Conservation (phyloP, 2,888 invertebrate species). For the Adelphocoris suturalis region DNA sequence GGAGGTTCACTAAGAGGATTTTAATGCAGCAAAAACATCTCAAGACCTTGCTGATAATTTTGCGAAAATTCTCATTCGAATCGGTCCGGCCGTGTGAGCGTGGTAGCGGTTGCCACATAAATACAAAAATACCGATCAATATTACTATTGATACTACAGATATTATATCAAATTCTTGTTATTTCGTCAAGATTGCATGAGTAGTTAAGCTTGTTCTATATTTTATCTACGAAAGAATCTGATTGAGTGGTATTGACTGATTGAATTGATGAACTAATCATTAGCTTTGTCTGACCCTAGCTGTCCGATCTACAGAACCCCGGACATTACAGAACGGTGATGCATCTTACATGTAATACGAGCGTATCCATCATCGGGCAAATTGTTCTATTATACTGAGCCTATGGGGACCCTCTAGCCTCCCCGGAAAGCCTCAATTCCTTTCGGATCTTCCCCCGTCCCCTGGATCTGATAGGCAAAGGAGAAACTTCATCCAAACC, state of each 20-base stretch:
- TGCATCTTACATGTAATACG: not conserved
- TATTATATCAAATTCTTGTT: no score
- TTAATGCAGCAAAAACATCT: no score
- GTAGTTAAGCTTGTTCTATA: no score
- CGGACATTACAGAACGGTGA: not conserved
- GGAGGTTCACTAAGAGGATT: no score
- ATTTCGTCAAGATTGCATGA: no score
- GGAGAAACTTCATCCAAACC: constrained; percentile 33
- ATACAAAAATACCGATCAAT: no score
- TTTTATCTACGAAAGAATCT: no score
- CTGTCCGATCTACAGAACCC: not conserved
- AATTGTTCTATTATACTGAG: constrained; percentile 19
- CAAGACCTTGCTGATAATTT: no score
- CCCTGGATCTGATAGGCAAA: constrained; percentile 63
- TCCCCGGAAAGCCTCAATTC: constrained; percentile 23
- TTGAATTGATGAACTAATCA: constrained; percentile 20
- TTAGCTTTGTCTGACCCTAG: not conserved
- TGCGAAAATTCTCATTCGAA: no score
- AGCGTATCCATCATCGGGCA: constrained; percentile 20
- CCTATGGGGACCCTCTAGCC: constrained; percentile 5
- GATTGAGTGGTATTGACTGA: not conserved
- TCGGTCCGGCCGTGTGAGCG: no score
- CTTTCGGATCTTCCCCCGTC: not conserved
- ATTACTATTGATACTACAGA: no score
- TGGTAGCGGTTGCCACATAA: no score